A percentile compares a stretch with the other conserved stretches of the same genome.
Conservation (phyloP, 2,797 vertebrate species). For the Silurus aristotelis region DNA sequence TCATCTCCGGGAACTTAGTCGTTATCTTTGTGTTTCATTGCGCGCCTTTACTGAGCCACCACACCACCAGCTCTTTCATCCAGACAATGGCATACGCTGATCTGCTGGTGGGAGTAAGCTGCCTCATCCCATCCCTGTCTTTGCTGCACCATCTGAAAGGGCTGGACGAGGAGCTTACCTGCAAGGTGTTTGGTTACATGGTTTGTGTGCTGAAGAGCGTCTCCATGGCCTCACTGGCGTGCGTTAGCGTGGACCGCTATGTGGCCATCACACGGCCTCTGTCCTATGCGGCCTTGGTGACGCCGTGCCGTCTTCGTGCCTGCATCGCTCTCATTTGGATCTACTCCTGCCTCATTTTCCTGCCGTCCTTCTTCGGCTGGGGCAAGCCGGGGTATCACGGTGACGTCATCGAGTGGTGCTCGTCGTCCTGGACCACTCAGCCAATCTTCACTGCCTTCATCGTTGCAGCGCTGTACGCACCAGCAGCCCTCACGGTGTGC, state of each 20-base stretch:
- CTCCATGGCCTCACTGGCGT: constrained; percentile 93
- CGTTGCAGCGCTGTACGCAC: constrained; percentile 89
- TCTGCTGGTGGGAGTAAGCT: constrained; percentile 94
- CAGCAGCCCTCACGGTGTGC: constrained; percentile 90
- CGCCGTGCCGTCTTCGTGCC: constrained; percentile 89
- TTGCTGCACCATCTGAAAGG: constrained; percentile 86
- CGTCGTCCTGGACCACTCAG: constrained; percentile 84
- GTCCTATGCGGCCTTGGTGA: constrained; percentile 88
- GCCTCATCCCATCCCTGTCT: constrained; percentile 92
- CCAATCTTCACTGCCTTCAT: constrained; percentile 93
- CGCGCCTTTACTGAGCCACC: constrained; percentile 94
- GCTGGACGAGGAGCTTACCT: constrained; percentile 86
- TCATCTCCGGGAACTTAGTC: constrained; percentile 93
- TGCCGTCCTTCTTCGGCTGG: constrained; percentile 92
- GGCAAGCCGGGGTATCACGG: constrained; percentile 99
- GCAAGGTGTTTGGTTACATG: constrained; percentile 92
- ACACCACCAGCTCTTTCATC: constrained; percentile 97
- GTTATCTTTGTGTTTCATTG: constrained; percentile 98
- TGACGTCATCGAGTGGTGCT: constrained; percentile 93
- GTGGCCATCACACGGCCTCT: constrained; percentile 93
- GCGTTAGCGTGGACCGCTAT: constrained; percentile 96
- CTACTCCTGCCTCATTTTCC: constrained; percentile 91
- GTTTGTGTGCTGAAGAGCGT: constrained; percentile 96
- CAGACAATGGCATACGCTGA: constrained; percentile 99
- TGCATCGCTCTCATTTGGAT: constrained; percentile 92